Conservation (phyloP, 2,113 vertebrate species). For the Gadus macrocephalus region DNA sequence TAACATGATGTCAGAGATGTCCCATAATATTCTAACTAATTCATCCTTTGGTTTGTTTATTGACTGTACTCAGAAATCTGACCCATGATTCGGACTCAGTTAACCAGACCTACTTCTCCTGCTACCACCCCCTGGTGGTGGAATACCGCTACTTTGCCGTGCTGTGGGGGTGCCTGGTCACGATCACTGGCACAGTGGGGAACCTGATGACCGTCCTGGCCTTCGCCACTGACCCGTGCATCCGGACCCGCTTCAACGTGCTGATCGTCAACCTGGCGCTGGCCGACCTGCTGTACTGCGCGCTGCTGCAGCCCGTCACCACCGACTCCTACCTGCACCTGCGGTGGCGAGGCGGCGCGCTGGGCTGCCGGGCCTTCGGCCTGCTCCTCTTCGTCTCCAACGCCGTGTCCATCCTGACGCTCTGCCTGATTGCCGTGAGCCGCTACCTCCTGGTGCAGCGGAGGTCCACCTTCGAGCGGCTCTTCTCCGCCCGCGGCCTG, state of each 20-base stretch:
- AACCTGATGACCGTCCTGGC: conserved; percentile 82
- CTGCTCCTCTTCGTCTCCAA: conserved; percentile 83
- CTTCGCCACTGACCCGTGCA: conserved; percentile 66
- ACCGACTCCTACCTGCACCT: conserved; percentile 84
- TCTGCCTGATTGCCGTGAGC: conserved; percentile 79
- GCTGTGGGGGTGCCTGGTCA: conserved; percentile 75
- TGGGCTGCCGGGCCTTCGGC: conserved; percentile 78
- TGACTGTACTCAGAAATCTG: conserved; percentile 33
- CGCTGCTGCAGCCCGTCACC: conserved; percentile 80
- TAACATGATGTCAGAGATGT: too few species aligned
- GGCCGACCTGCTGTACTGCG: conserved; percentile 83
- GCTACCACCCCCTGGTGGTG: conserved; percentile 74
- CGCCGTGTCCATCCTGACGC: conserved; percentile 82
- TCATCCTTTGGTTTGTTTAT: conserved; percentile 2
- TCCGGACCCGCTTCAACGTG: conserved; percentile 82
- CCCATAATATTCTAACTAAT: background rate
- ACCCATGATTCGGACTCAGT: conserved; percentile 53
- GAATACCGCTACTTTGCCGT: conserved; percentile 80
- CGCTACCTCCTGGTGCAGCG: conserved; percentile 80
- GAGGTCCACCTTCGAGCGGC: conserved; percentile 66
- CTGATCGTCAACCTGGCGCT: conserved; percentile 82
- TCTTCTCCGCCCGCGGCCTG: conserved; percentile 70
- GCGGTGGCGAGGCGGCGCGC: conserved; percentile 72
- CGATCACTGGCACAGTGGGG: conserved; percentile 74
- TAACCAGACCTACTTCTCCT: conserved; percentile 70